Base-by-base conservation (phyloP, 2,797 vertebrate genomes). In the Sebastolobus alascanus region DNA sequence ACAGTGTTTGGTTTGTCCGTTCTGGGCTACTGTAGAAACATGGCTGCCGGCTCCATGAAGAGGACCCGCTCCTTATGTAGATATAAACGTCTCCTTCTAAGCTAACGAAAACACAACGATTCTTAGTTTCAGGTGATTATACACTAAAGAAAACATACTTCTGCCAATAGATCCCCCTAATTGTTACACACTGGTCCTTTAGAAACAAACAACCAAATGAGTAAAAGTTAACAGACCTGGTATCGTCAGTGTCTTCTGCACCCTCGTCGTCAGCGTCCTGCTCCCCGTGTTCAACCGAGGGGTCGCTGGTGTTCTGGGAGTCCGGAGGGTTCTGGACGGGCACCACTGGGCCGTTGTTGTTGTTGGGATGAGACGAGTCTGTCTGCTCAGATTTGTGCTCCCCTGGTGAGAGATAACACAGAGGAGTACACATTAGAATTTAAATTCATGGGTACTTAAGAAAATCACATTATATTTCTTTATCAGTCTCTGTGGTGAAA, bases 171-270 rank as follows among this genome's bases (percentile, higher is more conserved):
- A 25, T 25, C 25, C 25, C 25, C 25, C 25, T 25, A 25, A 25
- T 25, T 25, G 25, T 25, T 25, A 25, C 25, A 8, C 35, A 37
- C 35, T 37, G 6, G 35, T 37, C 6, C 9, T 52, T 52, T 16
- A 52, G 9, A n/a, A 52, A 52, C 18, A n/a, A n/a, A 52, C 20
- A 20, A 52, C 50, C 50, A 20, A n/a, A n/a, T 20, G 4, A 52
- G 8, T 52, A 9, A 20, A 14, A 2, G 13, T 7, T 1, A 37
- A 54, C 77, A 58, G 50, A 94, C 94, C 94, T 98, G 5, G 97
- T 98, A 85, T 99, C 98, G 0, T 99, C 98, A 0, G 98, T 99
- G 94, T 99, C 98, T 0, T 98, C 97, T 0, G 97, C 97, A 0
- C 95, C 97, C 84, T 99, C 98, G 0, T 99, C 98, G 0, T 99